A percentile compares a stretch with the other conserved stretches of the same genome.
Conservation (phyloP, 2,888 invertebrate genomes). For the Adelognathus sp. region DNA sequence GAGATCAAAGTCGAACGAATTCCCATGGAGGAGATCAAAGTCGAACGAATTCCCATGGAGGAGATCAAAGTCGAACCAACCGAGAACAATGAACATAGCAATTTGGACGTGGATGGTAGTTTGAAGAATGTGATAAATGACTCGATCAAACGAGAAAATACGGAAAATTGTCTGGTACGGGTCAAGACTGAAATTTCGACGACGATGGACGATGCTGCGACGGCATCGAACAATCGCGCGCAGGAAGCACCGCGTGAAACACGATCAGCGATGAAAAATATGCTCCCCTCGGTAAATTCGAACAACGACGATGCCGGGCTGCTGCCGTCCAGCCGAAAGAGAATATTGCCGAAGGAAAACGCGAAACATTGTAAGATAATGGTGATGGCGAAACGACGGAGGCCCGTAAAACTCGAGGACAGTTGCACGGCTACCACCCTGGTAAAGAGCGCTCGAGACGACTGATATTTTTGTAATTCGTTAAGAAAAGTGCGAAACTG, state of each 20-base stretch:
- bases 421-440: slow-evolving; percentile 61
- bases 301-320: slow-evolving; percentile 10
- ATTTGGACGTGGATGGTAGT: neutral
- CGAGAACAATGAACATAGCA: neutral
- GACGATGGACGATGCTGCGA: slow-evolving; percentile 2
- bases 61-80: no score
- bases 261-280: slow-evolving; percentile 33
- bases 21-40: no score
- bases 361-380: slow-evolving; percentile 58
- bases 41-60: no score
- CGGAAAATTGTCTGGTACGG: neutral
- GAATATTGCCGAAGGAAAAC: slow-evolving; percentile 40
- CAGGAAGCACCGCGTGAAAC: slow-evolving; percentile 13
- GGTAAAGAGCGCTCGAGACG: slow-evolving; percentile 42
- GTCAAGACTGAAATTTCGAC: neutral
- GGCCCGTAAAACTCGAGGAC: slow-evolving; percentile 69
- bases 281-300: neutral
- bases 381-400: slow-evolving; percentile 66
- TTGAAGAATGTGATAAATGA: no score
- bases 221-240: neutral
- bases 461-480: no score
- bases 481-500: neutral
- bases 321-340: slow-evolving; percentile 36
- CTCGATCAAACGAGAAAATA: no score
- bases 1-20: no score